Conservation (phyloP, 2,888 invertebrate species). For the Palloptera scutellata region DNA sequence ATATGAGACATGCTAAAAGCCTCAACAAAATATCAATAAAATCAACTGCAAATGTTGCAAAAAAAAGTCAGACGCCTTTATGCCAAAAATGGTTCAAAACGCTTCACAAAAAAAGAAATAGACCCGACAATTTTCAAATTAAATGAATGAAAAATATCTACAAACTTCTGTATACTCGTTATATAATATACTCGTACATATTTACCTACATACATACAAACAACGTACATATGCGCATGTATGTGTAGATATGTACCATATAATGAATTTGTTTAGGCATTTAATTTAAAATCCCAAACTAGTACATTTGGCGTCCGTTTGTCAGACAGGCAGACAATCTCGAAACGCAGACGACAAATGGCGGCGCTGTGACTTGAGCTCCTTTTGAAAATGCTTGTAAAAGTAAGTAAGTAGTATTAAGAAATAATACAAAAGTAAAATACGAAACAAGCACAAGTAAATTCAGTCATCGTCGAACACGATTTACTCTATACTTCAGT, state of each 20-base stretch:
- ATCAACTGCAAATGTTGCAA: neutral
- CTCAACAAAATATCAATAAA: neutral
- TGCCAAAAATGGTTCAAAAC: slow-evolving; percentile 34
- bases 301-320: neutral
- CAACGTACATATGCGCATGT: no score
- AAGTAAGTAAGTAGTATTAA: slow-evolving; percentile 19
- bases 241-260: no score
- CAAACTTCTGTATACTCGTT: no score
- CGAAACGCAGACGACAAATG: slow-evolving; percentile 31
- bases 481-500: no score
- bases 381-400: slow-evolving; percentile 36
- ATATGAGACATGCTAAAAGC: neutral
- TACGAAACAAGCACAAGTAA: slow-evolving; percentile 18
- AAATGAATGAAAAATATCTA: neutral
- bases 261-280: no score
- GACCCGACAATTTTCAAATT: neutral
- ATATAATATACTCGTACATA: no score
- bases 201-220: no score
- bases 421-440: slow-evolving; percentile 21
- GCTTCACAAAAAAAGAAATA: slow-evolving; percentile 5
- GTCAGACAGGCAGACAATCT: slow-evolving; percentile 19
- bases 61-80: slow-evolving; percentile 12
- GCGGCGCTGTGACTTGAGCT: slow-evolving; percentile 49
- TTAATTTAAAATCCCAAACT: no score
- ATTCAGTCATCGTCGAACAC: neutral